Conservation (phyloP, 2,797 vertebrate species). For the Amniataba percoides region DNA sequence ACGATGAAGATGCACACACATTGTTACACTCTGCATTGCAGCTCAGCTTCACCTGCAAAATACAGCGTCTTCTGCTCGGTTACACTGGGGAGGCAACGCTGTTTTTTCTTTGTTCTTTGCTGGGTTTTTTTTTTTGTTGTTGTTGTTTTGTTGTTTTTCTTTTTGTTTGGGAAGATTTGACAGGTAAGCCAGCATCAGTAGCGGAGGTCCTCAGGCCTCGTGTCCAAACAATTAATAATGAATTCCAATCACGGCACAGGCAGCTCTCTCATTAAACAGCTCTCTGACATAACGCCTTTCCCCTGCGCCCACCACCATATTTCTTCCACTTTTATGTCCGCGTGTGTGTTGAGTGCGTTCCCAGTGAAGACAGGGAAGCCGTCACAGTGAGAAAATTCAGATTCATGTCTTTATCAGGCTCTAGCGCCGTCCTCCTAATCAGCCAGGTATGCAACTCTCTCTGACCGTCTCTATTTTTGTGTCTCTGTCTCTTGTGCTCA, state of each 20-base stretch:
- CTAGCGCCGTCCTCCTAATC: slow-evolving; percentile 88
- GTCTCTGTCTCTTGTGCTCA: slow-evolving; percentile 48
- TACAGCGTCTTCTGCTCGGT: neutral
- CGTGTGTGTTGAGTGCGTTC: slow-evolving; percentile 55
- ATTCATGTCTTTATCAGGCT: slow-evolving; percentile 90
- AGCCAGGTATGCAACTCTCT: slow-evolving; percentile 85
- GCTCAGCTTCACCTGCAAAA: slow-evolving; percentile 39
- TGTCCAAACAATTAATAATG: slow-evolving; percentile 52
- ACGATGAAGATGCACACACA: slow-evolving; percentile 46
- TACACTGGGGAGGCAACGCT: neutral
- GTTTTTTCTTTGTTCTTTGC: neutral
- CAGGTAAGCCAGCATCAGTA: slow-evolving; percentile 26
- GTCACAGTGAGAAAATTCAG: slow-evolving; percentile 54
- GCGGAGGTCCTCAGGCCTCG: slow-evolving; percentile 28
- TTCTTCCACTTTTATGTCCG: slow-evolving; percentile 59
- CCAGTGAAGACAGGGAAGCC: slow-evolving; percentile 56
- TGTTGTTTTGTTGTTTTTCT: neutral
- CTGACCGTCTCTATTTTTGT: slow-evolving; percentile 44
- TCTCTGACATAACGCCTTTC: slow-evolving; percentile 59
- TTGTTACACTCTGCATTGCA: slow-evolving; percentile 64
- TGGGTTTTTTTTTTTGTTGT: too few species aligned
- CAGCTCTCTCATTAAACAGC: slow-evolving; percentile 52
- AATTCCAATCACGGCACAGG: slow-evolving; percentile 30
- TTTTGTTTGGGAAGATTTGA: slow-evolving; percentile 13
- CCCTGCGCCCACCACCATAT: slow-evolving; percentile 63